Percentiles rank a stretch among this genome's conserved stretches.
Evolutionary conservation across 1,140 invertebrate species (phyloP).

Genomic region (Medauroidea extradentata): DNA sequence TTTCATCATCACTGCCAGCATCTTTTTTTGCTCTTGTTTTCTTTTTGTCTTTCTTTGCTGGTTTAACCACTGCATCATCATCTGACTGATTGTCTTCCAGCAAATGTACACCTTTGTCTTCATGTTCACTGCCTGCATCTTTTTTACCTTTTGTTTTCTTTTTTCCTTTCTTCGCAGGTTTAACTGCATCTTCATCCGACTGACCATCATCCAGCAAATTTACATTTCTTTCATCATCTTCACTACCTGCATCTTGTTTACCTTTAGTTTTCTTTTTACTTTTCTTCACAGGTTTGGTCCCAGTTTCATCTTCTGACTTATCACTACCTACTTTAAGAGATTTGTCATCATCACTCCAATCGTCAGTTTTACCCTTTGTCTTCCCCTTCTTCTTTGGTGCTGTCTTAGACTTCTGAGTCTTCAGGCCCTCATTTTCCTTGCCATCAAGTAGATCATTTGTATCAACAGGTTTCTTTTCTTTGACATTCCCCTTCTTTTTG

Average conservation of each 20-base stretch:
- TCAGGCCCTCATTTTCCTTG: slow-evolving; percentile 18
- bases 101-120: slow-evolving; percentile 28
- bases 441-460: slow-evolving; percentile 14
- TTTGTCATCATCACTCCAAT: slow-evolving; percentile 22
- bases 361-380: slow-evolving; percentile 31
- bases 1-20: slow-evolving; percentile 24
- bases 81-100: slow-evolving; percentile 26
- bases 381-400: slow-evolving; percentile 42
- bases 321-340: slow-evolving; percentile 7
- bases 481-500: no score
- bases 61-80: slow-evolving; percentile 25
- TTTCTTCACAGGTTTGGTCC: slow-evolving; percentile 11
- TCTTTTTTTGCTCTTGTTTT: slow-evolving; percentile 39
- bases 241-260: background rate
- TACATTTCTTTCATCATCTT: slow-evolving; percentile 10
- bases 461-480: slow-evolving; percentile 15
- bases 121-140: slow-evolving; percentile 47
- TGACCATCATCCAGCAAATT: background rate
- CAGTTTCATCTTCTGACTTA: background rate
- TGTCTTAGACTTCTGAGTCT: slow-evolving; percentile 7
- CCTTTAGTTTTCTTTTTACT: slow-evolving; percentile 4
- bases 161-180: slow-evolving; percentile 11
- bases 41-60: slow-evolving; percentile 26
- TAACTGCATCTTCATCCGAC: background rate
- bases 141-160: slow-evolving; percentile 18